Conservation (phyloP, 2,113 vertebrate genomes). For the Syrrhaptes paradoxus region DNA sequence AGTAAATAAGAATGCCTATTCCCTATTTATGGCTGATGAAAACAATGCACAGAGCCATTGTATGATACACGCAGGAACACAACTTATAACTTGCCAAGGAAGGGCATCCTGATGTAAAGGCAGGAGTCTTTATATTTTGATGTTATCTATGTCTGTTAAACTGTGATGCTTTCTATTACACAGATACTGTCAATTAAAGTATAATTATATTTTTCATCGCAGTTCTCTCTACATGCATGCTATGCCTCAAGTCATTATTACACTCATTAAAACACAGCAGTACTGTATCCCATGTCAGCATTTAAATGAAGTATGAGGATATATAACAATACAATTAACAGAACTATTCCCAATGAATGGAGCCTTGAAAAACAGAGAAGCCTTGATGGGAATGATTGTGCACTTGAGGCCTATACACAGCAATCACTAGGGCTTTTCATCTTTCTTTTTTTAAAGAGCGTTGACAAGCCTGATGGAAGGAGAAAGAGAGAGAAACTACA, state of each 20-base stretch:
- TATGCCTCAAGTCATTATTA: neutral
- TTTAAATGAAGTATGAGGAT: constrained; percentile 46
- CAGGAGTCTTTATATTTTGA: neutral
- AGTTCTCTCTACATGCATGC: neutral
- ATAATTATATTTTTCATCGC: neutral
- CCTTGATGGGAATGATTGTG: constrained; percentile 21
- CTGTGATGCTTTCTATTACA: neutral
- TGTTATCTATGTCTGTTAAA: neutral
- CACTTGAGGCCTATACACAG: neutral
- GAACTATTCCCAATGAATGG: constrained; percentile 2
- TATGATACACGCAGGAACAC: neutral
- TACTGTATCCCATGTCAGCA: constrained; percentile 24
- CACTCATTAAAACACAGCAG: neutral
- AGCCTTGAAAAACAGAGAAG: constrained; percentile 15
- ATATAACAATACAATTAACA: constrained; percentile 17
- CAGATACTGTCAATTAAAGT: neutral
- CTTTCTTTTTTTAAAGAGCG: neutral
- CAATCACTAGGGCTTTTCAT: constrained; percentile 39
- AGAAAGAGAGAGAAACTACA: neutral
- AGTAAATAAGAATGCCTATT: neutral
- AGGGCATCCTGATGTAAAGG: neutral
- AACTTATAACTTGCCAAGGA: neutral
- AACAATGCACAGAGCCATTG: neutral
- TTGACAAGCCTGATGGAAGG: neutral
- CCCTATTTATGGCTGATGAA: neutral